Base-by-base conservation (phyloP, 2,888 invertebrate genomes). In the Alloscopus bannaensis region DNA sequence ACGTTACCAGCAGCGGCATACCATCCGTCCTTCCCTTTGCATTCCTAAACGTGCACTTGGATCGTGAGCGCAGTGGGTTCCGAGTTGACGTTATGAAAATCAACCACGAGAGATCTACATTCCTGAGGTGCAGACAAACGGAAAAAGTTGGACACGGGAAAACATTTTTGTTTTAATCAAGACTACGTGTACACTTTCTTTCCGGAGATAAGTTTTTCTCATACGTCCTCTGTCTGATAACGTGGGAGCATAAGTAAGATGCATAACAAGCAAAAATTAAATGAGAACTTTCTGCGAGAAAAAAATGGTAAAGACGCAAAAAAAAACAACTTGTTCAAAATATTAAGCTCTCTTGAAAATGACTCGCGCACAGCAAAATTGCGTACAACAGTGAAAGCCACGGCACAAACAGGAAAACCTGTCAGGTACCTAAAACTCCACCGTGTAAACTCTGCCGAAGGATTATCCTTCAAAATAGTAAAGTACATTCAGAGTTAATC, bases 201-300 rank as follows among this genome's bases (percentile, higher is more conserved):
- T 42, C 22, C 70, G 31, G 70, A 60, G 60, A 47, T 70, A 70
- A 60, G 70, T 70, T 70, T 57, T 45, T 26, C 57, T 57, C 31
- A 29, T 59, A 59, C 29, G 28, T 64, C 24, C 29, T 62, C 36
- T 47, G 16, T 24, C 42, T 59, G 42, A n/a, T 50, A 50, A 50
- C 24, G 55, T 68, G 36, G 13, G 24, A 8, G 52, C 66, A 52
- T 47, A 8, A 11, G 45, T 52, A 18, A 13, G 18, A 42, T 42
- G 45, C 45, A 8, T 26, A 64, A 47, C 50, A n/a, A 47, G 18
- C 16, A 40, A 68, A 52, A 52, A 52, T n/a, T 68, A 68, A 68
- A 68, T 68, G 57, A 57, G 57, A 69, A 60, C 47, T 68, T 69
- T 69, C 52, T 22, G 8, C n/a, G 18, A 57, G 28, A 68, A 55